These are phyloP conservation scores for Chrysocyon brachyurus DNA, from an alignment of 2,797 vertebrate species.

Conservation along the genomic window DNA sequence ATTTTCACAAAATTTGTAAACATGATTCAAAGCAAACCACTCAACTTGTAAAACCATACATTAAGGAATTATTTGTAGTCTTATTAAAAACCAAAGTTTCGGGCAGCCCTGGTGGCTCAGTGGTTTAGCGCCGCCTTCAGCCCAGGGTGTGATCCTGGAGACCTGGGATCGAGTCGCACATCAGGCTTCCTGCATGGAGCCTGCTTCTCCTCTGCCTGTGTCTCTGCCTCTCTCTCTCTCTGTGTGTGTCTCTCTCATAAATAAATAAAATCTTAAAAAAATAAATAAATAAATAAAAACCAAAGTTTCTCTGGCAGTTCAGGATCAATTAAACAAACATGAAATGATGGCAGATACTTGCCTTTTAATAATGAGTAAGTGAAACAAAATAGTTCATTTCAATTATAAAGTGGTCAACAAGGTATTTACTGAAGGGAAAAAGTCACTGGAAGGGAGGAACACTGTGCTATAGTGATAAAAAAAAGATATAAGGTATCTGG, in stretches of 20 bases:
- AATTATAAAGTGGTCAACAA: constrained; percentile 28
- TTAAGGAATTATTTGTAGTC: background rate
- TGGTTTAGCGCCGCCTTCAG: too few species aligned
- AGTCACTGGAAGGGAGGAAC: background rate
- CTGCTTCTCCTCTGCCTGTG: too few species aligned
- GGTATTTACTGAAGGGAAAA: constrained; percentile 16
- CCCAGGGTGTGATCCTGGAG: too few species aligned
- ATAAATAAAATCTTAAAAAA: too few species aligned
- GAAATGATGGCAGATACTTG: constrained; percentile 62
- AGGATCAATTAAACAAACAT: constrained; percentile 69
- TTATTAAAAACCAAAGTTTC: background rate
- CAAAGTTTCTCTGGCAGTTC: background rate
- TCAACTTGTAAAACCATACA: background rate
- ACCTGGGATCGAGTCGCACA: too few species aligned
- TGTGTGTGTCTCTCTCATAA: too few species aligned
- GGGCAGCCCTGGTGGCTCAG: too few species aligned
- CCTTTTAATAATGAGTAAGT: constrained; percentile 61
- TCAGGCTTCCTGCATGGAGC: too few species aligned
- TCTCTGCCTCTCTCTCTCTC: too few species aligned
- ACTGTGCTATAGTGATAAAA: background rate
- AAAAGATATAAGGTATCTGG: background rate
- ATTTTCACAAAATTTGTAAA: background rate
- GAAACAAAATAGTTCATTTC: constrained; percentile 72
- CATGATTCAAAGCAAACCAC: background rate
- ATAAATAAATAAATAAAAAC: background rate